Conservation (phyloP, 2,113 vertebrate genomes). For the Laticauda colubrina region DNA sequence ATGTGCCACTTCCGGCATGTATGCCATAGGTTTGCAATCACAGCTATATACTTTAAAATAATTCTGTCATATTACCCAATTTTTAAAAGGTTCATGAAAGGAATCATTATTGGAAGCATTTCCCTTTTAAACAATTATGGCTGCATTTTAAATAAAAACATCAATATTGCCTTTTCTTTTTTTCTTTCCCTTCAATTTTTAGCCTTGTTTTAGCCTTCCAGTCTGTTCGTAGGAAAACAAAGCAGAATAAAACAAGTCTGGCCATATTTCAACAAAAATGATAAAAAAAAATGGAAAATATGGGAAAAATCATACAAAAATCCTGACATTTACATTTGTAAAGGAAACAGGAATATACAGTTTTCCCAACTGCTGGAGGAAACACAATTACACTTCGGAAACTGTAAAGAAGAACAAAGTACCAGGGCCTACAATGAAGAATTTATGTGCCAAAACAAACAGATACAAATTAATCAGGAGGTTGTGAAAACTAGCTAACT, state of each 20-base stretch:
- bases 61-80: neutral
- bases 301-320: slow-evolving; percentile 69
- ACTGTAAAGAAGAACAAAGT: slow-evolving; percentile 70
- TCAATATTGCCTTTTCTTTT: slow-evolving; percentile 38
- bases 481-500: slow-evolving; percentile 65
- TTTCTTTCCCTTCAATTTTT: slow-evolving; percentile 42
- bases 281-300: slow-evolving; percentile 70
- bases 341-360: slow-evolving; percentile 71
- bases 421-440: slow-evolving; percentile 59
- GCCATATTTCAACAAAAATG: slow-evolving; percentile 66
- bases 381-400: slow-evolving; percentile 70
- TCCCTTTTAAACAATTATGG: neutral
- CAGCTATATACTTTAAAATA: neutral
- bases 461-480: slow-evolving; percentile 64
- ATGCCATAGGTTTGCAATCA: no score
- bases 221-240: slow-evolving; percentile 65
- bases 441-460: slow-evolving; percentile 69
- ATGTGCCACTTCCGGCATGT: no score
- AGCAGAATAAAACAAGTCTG: slow-evolving; percentile 58
- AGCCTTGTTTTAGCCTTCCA: slow-evolving; percentile 61
- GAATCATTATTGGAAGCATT: neutral
- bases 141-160: slow-evolving; percentile 34
- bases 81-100: neutral
- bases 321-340: slow-evolving; percentile 69
- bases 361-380: slow-evolving; percentile 68